A percentile compares a stretch with the other conserved stretches of the same genome.
phyloP scores from a whole-genome alignment of 2,113 vertebrate species.

The Camarhynchus parvulus region DNA sequence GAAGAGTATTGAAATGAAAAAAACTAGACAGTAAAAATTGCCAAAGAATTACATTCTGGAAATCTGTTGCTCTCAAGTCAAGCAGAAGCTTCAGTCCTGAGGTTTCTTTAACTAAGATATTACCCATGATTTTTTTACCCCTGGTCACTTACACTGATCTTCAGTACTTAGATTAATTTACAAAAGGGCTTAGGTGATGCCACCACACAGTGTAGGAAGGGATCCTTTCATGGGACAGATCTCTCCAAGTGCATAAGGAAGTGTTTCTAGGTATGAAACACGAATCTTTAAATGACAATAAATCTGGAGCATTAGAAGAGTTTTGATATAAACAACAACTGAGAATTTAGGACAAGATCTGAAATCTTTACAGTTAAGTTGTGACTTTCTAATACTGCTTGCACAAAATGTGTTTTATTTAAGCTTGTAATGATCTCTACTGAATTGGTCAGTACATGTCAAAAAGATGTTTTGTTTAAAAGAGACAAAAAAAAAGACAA shows the following conservation, averaged over 20 bases:
- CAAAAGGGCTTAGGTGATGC: background rate
- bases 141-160: background rate
- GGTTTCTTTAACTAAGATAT: background rate
- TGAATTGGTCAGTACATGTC: background rate
- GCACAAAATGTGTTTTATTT: background rate
- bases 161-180: background rate
- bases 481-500: background rate
- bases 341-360: background rate
- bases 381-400: background rate
- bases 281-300: background rate
- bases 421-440: background rate
- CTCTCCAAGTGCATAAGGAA: background rate
- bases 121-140: background rate
- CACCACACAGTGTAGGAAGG: background rate
- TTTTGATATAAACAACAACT: background rate
- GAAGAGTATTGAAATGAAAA: background rate
- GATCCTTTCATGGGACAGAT: background rate
- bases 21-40: fast-evolving
- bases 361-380: background rate
- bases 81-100: background rate
- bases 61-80: background rate
- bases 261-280: background rate
- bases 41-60: background rate
- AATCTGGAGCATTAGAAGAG: background rate
- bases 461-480: background rate